A percentile compares a stretch with the other conserved stretches of the same genome.
Conservation (phyloP, 2,797 vertebrate genomes). For the Tokudaia muenninki region DNA sequence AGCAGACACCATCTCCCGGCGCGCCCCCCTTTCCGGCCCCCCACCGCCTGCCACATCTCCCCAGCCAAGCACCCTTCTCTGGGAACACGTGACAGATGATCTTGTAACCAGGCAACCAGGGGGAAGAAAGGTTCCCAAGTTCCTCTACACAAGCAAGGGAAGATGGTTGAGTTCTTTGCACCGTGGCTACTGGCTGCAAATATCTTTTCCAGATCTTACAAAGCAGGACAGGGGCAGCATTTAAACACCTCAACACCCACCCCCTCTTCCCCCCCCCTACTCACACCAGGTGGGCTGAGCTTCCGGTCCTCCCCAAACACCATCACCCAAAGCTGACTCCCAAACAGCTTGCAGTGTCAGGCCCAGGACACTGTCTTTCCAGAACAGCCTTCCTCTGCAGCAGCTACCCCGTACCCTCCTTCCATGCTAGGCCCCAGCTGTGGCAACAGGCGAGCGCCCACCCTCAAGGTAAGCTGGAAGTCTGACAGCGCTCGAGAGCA, state of each 20-base stretch:
- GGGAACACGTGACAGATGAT: constrained; percentile 88
- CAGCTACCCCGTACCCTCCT: too few species aligned
- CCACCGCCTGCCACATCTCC: background rate
- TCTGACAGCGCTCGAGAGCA: background rate
- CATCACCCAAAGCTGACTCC: background rate
- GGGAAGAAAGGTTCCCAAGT: constrained; percentile 87
- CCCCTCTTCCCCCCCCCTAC: background rate
- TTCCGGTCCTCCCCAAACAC: background rate
- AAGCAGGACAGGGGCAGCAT: background rate
- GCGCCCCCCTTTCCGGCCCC: background rate
- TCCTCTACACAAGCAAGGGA: constrained; percentile 84
- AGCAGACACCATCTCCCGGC: constrained; percentile 85
- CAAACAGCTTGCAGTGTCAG: rapidly evolving
- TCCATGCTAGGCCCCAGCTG: background rate
- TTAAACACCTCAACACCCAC: rapidly evolving
- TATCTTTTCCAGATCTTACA: constrained; percentile 44
- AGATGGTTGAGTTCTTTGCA: constrained; percentile 64
- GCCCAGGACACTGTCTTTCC: background rate
- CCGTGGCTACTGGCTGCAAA: constrained; percentile 47
- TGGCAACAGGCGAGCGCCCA: background rate
- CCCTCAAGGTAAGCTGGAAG: background rate
- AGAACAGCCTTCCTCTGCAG: background rate
- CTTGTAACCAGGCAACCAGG: constrained; percentile 90
- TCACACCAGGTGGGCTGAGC: background rate
- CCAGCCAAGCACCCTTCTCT: constrained; percentile 82